Percentiles rank a stretch among this genome's conserved stretches.
phyloP scores from a whole-genome alignment of 1,140 invertebrate species.

The Odontomachus brunneus region DNA sequence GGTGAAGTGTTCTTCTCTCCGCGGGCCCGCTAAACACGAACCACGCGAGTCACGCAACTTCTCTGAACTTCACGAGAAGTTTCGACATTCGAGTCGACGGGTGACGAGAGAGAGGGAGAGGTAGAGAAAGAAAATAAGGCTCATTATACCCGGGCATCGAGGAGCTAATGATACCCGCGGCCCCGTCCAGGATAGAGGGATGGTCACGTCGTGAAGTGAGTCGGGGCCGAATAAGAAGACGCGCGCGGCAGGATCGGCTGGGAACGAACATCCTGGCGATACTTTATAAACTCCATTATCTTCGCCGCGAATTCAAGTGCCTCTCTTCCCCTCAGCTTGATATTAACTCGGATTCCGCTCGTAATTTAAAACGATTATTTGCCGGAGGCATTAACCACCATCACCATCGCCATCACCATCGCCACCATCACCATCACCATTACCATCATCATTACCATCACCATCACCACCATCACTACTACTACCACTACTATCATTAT shows the following conservation, averaged over 20 bases:
- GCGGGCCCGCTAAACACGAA: conserved; percentile 30
- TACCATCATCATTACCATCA: too few relatives aligned
- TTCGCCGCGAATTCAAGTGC: conserved; percentile 16
- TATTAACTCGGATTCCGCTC: conserved; percentile 21
- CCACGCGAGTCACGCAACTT: conserved; percentile 47
- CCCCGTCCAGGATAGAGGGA: conserved; percentile 32
- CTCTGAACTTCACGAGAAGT: conserved; percentile 46
- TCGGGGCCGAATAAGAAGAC: conserved; percentile 13
- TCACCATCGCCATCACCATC: too few relatives aligned
- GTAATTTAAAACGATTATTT: conserved; percentile 36
- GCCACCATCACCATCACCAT: too few relatives aligned
- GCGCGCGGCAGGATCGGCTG: conserved; percentile 5
- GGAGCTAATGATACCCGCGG: conserved; percentile 49
- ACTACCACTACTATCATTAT: too few relatives aligned
- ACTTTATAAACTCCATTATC: conserved; percentile 35
- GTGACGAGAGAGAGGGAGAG: neutral
- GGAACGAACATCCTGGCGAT: conserved; percentile 21
- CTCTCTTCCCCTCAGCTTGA: conserved; percentile 7
- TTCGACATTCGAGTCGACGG: conserved; percentile 56
- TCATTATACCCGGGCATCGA: conserved; percentile 48
- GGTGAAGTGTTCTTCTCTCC: conserved; percentile 11
- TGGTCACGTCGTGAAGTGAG: conserved; percentile 42
- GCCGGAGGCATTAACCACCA: neutral
- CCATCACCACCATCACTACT: too few relatives aligned
- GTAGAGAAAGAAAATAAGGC: conserved; percentile 52